Conservation (phyloP, 2,797 vertebrate genomes). For the Lemur catta region DNA sequence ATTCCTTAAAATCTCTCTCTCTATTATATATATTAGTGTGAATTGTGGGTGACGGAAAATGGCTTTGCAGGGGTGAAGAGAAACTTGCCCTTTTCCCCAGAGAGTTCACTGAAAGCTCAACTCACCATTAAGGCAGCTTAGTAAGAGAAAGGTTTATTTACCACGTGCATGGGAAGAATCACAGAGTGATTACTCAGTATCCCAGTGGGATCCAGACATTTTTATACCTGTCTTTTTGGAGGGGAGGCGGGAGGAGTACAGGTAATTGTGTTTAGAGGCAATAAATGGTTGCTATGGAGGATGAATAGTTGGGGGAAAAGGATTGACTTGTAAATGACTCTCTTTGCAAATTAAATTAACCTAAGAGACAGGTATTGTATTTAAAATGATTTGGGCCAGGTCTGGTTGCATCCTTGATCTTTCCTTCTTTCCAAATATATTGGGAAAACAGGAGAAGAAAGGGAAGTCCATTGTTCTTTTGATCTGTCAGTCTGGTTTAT, state of each 20-base stretch:
- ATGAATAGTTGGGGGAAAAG: background rate
- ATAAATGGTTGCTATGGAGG: background rate
- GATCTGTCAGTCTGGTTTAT: background rate
- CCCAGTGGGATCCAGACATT: no score
- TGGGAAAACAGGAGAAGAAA: background rate
- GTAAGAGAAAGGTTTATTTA: background rate
- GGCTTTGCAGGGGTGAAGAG: background rate
- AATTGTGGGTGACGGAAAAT: background rate
- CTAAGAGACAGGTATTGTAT: background rate
- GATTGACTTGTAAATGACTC: background rate
- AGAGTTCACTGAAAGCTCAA: background rate
- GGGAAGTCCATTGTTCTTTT: background rate
- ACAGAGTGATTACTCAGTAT: no score
- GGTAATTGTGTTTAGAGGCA: background rate
- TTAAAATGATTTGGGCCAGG: background rate
- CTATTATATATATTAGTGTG: background rate
- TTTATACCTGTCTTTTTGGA: no score
- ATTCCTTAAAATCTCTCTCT: background rate
- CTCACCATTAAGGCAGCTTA: background rate
- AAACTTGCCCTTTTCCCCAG: background rate
- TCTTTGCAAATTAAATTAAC: background rate
- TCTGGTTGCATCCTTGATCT: background rate
- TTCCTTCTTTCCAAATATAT: background rate
- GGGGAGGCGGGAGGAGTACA: no score
- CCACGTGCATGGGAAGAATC: background rate